Base-by-base conservation (phyloP, 2,888 invertebrate genomes). In the Acanthosoma haemorrhoidale region DNA sequence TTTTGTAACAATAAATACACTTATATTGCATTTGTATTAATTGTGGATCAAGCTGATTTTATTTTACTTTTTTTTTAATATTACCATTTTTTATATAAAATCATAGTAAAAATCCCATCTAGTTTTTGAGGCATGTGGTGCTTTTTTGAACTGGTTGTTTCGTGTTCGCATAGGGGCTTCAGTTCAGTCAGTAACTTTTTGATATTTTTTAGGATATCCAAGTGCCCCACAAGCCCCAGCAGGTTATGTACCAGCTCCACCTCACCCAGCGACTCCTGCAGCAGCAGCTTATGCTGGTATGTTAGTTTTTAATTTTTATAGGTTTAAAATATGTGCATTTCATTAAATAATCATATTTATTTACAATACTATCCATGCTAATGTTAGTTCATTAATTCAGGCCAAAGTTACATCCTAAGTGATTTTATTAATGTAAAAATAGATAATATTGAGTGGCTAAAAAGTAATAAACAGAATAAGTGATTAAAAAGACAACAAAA, bases 221-320 rank as follows among this genome's bases (percentile, higher is more conserved):
- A 84, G 85, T 74, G 78, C 80, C 70, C 85, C 85, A 43, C 84
- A 84, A 75, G 83, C 84, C 67, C 85, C 86, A 9, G 74, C 76
- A 59, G 77, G 76, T 9, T 87, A 85, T 81, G 83, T 86, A 74
- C 87, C 86, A 63, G 86, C 86, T 68, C 86, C 87, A 34, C 87
- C 87, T 57, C 87, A 85, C 69, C 86, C 86, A 78, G 84, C 83
- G 77, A 80, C 80, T 73, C 79, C 79, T 60, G 77, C 77, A 61
- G 79, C 81, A 69, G 80, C 81, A 64, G 74, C 73, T 36, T 73
- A 73, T 43, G 71, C 73, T 70, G 73, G 72, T 73, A 60, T 61
- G 36, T 70, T 32, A 3, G 5, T 18, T 41, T n/a, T 11, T 41
- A 41, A n/a, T 11, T n/a, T 11, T 41, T n/a, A n/a, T 6, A 41